Base-by-base conservation (phyloP, 64 coral and sea anemone species). In the Pocillopora verrucosa region DNA sequence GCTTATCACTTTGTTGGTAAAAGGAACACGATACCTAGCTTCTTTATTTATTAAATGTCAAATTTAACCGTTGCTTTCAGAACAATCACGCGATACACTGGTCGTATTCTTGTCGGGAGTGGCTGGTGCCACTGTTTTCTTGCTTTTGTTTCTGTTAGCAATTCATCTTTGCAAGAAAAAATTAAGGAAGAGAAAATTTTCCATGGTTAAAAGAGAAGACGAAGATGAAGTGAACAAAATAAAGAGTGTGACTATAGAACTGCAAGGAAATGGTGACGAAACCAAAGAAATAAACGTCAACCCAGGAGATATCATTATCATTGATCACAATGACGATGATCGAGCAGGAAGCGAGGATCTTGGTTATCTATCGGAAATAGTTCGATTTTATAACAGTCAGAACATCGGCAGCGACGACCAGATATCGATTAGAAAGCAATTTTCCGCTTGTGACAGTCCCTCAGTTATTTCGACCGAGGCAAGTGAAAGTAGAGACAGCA, bases 291-390 rank as follows among this genome's bases (percentile, higher is more conserved):
- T 97, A 34, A 87, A 91, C 35, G 86, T 97, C 10, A 97, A 94
- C 59, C 92, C 95, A 35, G 95, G 95, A 34, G 95, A 97, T 88
- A 91, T 97, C 65, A 93, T 97, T 36, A 91, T 97, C 59, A 97
- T 97, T 79, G 95, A 97, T 59, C 90, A 91, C 62, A 93, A 97
- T 73, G 80, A 97, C 57, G 72, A 87, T 13, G 89, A 97, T 20
- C 86, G 89, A 51, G 77, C 89, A 6, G 88, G 87, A 60, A 97
- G 88, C 26, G 95, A 91, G 64, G 95, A 97, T 61, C 86, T 97
- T 36, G 91, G 95, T 1, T 97, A 97, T 72, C 93, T 97, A 34
- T 97, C 95, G 59, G 91, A 97, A 81, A 93, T 97, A 65, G 92
- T 97, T 68, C 89, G 89, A 79, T 97, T 94, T 61, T 97, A 97